A percentile compares a stretch with the other conserved stretches of the same genome.
These are phyloP conservation scores for Megathymus violae DNA, from an alignment of 1,140 invertebrate genomes.

Conservation along the genomic window DNA sequence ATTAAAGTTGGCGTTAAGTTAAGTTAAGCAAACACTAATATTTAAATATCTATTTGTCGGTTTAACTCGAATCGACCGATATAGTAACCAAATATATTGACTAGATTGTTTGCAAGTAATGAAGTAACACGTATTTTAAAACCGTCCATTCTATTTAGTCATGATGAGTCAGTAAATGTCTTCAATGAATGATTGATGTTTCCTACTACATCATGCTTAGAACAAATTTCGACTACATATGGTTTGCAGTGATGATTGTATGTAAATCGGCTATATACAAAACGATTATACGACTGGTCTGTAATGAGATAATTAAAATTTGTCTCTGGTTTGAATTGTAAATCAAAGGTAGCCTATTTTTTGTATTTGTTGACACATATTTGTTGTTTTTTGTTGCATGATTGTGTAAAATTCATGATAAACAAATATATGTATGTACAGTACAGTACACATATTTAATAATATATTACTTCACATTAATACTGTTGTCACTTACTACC, in stretches of 20 bases:
- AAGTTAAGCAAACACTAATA: too few species aligned
- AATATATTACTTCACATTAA: too few species aligned
- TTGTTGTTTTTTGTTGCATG: background rate
- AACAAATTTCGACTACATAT: slow-evolving; percentile 35
- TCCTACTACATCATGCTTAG: slow-evolving; percentile 36
- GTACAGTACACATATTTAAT: too few species aligned
- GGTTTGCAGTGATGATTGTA: slow-evolving; percentile 43
- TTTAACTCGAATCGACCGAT: too few species aligned
- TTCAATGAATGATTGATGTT: slow-evolving; percentile 35
- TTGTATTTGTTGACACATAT: slow-evolving; percentile 27
- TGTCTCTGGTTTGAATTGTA: slow-evolving; percentile 33
- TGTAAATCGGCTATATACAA: slow-evolving; percentile 43
- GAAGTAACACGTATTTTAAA: too few species aligned
- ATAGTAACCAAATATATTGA: too few species aligned
- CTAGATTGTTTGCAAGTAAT: too few species aligned
- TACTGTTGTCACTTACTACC: too few species aligned
- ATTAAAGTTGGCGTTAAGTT: too few species aligned
- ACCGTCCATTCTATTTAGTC: too few species aligned
- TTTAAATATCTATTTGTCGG: too few species aligned
- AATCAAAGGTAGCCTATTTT: slow-evolving; percentile 35
- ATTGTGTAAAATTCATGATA: background rate
- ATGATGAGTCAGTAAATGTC: slow-evolving; percentile 20
- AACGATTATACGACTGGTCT: slow-evolving; percentile 34
- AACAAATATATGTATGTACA: too few species aligned
- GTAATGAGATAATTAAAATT: slow-evolving; percentile 43